A percentile compares a stretch with the other conserved stretches of the same genome.
Evolutionary conservation across 2,888 invertebrate species (phyloP).

Genomic region (Aelia acuminata): DNA sequence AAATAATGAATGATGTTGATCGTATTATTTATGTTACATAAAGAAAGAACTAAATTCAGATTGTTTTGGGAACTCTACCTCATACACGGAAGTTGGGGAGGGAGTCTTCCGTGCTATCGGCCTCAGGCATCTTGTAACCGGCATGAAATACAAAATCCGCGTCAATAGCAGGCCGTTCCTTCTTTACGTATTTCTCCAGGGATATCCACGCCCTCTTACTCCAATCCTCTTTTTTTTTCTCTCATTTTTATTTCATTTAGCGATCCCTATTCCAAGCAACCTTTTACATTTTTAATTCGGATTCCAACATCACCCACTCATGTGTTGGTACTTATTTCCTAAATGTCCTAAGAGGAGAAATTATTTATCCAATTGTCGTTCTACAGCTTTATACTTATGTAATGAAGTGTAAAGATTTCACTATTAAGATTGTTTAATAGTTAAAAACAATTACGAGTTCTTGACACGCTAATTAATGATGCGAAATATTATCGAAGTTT

Average conservation of each 20-base stretch:
- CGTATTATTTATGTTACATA: too few relatives aligned
- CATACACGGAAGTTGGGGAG: neutral
- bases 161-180: neutral
- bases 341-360: neutral
- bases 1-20: too few relatives aligned
- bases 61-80: too few relatives aligned
- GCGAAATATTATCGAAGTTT: too few relatives aligned
- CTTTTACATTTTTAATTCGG: neutral
- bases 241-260: slow-evolving; percentile 40
- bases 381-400: neutral
- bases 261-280: neutral
- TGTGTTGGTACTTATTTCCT: neutral
- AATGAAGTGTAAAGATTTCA: too few relatives aligned
- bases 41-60: too few relatives aligned
- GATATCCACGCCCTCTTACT: neutral
- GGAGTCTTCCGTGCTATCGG: neutral
- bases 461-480: too few relatives aligned
- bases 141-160: neutral
- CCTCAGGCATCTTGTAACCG: neutral
- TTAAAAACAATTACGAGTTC: too few relatives aligned
- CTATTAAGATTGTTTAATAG: too few relatives aligned
- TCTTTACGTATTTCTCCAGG: slow-evolving; percentile 46
- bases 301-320: slow-evolving; percentile 6
- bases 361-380: neutral
- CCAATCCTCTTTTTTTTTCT: neutral